Base-by-base conservation (phyloP, 1,140 invertebrate genomes). In the Drosophila yakuba region DNA sequence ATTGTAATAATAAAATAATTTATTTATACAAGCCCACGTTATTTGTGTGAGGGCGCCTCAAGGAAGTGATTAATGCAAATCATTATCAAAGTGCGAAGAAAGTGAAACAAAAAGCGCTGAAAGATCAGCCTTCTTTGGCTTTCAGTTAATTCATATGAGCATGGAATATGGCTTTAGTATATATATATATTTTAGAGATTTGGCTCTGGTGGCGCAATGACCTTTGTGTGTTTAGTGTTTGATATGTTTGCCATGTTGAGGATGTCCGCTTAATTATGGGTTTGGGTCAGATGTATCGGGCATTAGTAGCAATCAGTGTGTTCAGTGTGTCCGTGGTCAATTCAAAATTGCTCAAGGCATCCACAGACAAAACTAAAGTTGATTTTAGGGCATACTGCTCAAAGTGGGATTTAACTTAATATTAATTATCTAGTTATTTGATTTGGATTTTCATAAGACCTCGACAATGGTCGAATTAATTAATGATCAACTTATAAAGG, bases 201-300 rank as follows among this genome's bases (percentile, higher is more conserved):
- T 55, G 59, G 45, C 51, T 80, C 62, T 72, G 75, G 59, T 86
- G 83, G 79, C 84, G 79, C 76, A 86, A 83, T 77, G 79, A 80
- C 67, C 76, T 80, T 67, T 60, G 38, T 63, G 47, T 51, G 43
- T 15, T 58, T 77, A 23, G 8, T 14, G 47, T 76, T 67, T 55
- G 59, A 56, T 69, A 58, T 36, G 44, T 39, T 59, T 58, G 55
- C 60, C 64, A 43, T 38, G 60, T 66, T 50, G 51, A 64, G 69
- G 44, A 61, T 68, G 58, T 44, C n/a, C 38, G 47, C 52, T 51
- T 69, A 81, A 81, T 85, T 81, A 72, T 86, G 60, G 59, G 44
- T 58, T 80, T 74, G 32, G 67, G 59, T 54, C 54, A 73, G 39
- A 72, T 55, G 38, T 25, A 68, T 68, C 38, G 61, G 38, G 14